Evolutionary conservation across 1,140 invertebrate genomes (phyloP), one percentile per base, ranked within the genome.

Genomic region (Manduca sexta): DNA sequence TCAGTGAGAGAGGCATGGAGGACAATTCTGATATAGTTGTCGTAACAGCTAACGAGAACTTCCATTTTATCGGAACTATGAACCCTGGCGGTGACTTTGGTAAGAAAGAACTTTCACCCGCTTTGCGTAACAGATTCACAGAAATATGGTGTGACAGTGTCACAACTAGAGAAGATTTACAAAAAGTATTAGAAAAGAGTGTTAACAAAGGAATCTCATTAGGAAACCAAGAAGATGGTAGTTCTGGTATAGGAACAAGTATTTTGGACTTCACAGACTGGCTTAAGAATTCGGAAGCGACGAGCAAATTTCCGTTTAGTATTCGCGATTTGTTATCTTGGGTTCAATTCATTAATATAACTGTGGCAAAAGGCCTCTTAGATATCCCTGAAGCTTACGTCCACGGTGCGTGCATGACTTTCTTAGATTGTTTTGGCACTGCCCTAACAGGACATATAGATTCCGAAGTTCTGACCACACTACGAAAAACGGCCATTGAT

Each of bases 81-180:
- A 99, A 99, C 88, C 98, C 98, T 14, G 97, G 97, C 12, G 98
- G 98, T 7, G 98, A 99, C 89, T 99, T 96, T 86, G 98, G 98
- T 0, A 99, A 99, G 76, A 99, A 99, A 86, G 98, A 99, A 89
- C 86, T 99, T 7, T 99, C 98, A 0, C 98, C 98, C 7, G 98
- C 98, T 0, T 82, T 99, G 2, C 89, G 98, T 45, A 99, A 99
- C 88, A 90, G 98, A 44, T 98, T 99, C 64, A 99, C 98, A 0
- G 98, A 99, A 88, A 97, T 99, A 69, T 99, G 98, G 98, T 99
- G 98, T 67, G 93, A 95, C 18, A 88, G 88, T 53, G 91, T 92
- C 18, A 88, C 87, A 8, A 81, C 90, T 16, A 76, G 86, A 39
- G 81, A 90, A 10, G 97, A 99, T 84, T 86, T 98, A 13, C 76